Base-by-base conservation (phyloP, 2,888 invertebrate species). In the Mythimna loreyi region DNA sequence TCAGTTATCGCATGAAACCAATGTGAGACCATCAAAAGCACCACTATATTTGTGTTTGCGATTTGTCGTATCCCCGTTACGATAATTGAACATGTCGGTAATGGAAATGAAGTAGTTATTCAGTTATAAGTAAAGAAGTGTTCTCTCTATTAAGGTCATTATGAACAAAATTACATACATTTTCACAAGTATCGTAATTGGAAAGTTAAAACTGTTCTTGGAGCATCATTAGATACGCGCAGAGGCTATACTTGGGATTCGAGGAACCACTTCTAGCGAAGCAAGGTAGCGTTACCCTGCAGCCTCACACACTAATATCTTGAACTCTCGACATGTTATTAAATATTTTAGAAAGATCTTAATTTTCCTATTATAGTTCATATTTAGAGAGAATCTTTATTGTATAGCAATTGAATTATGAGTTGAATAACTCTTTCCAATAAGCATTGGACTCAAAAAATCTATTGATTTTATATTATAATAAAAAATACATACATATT, bases 1-100 rank as follows among this genome's bases (percentile, higher is more conserved):
- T 81, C 83, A 76, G 83, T 81, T 87, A 88, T 87, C 83, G 87
- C 86, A 89, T 90, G 90, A 89, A 40, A 16, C 16, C 40, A 40
- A 40, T 19, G 16, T 40, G 89, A 40, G 83, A 84, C 80, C 72
- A 85, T 85, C 67, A 73, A 85, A 75, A 75, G 79, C 76, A 75
- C 72, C 60, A 75, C 74, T 81, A 72, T 81, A 81, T 83, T 84
- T 84, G 74, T 69, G 60, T 69, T 55, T 16, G 13, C 11, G 59
- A 45, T 6, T 30, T 36, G 58, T 80, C 67, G 67, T 81, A 64
- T 73, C 60, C 79, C 90, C 86, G 87, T 87, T 90, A 88, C 53
- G 65, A 85, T 86, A 86, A 87, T 86, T 81, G 59, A 58, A 65
- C 49, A 63, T 40, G 36, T 62, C 50, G 57, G 64, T 85, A 84